A percentile compares a stretch with the other conserved stretches of the same genome.
Conservation (phyloP, 2,888 invertebrate species). For the Leucozona laternaria region DNA sequence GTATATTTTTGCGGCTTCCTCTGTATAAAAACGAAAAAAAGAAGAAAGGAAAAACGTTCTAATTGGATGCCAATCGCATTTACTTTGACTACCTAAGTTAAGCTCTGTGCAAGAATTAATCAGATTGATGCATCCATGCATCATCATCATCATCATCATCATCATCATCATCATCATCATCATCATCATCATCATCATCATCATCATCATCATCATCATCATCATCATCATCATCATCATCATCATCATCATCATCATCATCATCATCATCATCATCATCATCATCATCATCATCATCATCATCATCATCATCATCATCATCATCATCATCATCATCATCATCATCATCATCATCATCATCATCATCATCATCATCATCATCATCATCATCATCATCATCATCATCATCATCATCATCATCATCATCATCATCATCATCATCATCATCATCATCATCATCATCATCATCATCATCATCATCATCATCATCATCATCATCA, state of each 20-base stretch:
- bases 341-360: no score
- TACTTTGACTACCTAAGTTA: constrained; percentile 30
- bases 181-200: no score
- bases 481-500: constrained; percentile 56
- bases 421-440: constrained; percentile 31
- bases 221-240: no score
- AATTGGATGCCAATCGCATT: constrained; percentile 50
- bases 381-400: constrained; percentile 34
- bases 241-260: no score
- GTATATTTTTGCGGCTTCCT: constrained; percentile 57
- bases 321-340: no score
- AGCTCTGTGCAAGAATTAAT: constrained; percentile 21
- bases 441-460: constrained; percentile 53
- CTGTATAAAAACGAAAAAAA: not conserved
- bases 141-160: constrained; percentile 52
- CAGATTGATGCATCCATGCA: constrained; percentile 55
- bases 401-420: constrained; percentile 55
- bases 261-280: no score
- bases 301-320: no score
- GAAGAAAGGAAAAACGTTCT: constrained; percentile 43
- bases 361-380: constrained; percentile 50
- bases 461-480: constrained; percentile 29
- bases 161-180: constrained; percentile 22
- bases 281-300: no score
- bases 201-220: no score